Conservation (phyloP, 2,888 invertebrate genomes). For the Agrochola lota region DNA sequence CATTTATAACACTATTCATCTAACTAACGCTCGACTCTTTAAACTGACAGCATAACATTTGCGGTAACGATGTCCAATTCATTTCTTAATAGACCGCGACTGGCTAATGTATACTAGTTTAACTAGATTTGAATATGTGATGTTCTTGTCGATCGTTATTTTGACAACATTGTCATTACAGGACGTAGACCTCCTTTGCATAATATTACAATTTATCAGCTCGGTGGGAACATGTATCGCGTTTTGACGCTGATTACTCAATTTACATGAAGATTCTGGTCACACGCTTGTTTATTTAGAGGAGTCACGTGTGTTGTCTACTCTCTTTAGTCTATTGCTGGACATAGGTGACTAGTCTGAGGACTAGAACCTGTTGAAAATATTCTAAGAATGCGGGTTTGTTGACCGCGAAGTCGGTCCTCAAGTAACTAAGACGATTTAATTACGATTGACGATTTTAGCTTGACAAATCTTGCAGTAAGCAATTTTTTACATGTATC, state of each 20-base stretch:
- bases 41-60: conserved; percentile 70
- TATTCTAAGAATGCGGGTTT: conserved; percentile 34
- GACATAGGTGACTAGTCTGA: background rate
- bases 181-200: conserved; percentile 64
- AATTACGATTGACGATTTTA: background rate
- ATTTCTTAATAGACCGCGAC: conserved; percentile 79
- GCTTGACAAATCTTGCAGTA: background rate
- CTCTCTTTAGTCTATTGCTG: conserved; percentile 7
- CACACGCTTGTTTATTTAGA: conserved; percentile 23
- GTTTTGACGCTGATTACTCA: conserved; percentile 51
- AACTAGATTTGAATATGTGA: conserved; percentile 75
- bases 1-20: conserved; percentile 44
- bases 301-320: conserved; percentile 10
- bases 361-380: background rate
- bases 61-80: conserved; percentile 75
- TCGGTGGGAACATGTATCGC: conserved; percentile 37
- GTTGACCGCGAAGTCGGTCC: conserved; percentile 2
- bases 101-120: conserved; percentile 72
- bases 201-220: conserved; percentile 57
- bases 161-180: conserved; percentile 71
- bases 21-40: conserved; percentile 63
- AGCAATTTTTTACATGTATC: background rate
- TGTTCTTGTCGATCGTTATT: conserved; percentile 71
- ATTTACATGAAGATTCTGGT: conserved; percentile 47
- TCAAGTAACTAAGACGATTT: background rate